These are phyloP conservation scores for Ophion slaviceki DNA, from an alignment of 2,888 invertebrate species.

Conservation along the genomic window DNA sequence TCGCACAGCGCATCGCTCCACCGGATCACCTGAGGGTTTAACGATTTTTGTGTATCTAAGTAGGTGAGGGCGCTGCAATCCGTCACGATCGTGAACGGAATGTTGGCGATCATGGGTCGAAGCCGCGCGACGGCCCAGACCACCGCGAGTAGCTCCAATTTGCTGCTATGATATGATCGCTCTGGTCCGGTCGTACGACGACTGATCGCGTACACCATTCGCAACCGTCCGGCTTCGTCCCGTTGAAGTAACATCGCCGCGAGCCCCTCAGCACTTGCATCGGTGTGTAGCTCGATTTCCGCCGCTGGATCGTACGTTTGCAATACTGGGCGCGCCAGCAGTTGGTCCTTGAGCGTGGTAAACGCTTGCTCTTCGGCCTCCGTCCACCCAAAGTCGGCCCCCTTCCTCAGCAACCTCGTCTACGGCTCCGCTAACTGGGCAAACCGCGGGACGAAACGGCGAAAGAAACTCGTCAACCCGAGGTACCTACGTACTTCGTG, in stretches of 20 bases:
- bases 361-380: conserved; percentile 30
- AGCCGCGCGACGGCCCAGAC: too few relatives aligned
- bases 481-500: neutral
- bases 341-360: neutral
- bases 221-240: conserved; percentile 42
- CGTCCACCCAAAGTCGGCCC: neutral
- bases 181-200: too few relatives aligned
- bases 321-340: conserved; percentile 29
- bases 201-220: too few relatives aligned
- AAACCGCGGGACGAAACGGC: neutral
- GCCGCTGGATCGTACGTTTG: conserved; percentile 45
- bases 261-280: neutral
- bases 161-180: too few relatives aligned
- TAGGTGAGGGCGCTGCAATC: conserved; percentile 13
- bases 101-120: too few relatives aligned
- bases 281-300: conserved; percentile 46
- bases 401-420: neutral
- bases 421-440: neutral
- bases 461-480: neutral
- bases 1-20: too few relatives aligned
- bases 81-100: too few relatives aligned
- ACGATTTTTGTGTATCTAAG: conserved; percentile 5
- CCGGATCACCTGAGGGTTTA: conserved; percentile 25
- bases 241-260: conserved; percentile 61
- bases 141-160: too few relatives aligned